Conservation (phyloP, 37 sponge, comb jelly and placozoan genomes). For the Agelas oroides region DNA sequence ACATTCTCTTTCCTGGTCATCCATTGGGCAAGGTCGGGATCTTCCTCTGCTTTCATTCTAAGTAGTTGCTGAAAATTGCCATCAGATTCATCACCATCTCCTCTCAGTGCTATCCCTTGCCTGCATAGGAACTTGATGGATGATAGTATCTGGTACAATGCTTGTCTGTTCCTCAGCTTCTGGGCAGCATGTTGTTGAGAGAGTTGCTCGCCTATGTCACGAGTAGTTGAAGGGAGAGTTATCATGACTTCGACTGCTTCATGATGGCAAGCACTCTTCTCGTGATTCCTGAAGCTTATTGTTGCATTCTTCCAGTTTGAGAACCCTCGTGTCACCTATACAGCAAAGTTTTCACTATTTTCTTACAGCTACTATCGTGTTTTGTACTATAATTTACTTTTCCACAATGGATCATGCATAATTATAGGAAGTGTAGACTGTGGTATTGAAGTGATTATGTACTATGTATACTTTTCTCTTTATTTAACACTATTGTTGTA, state of each 20-base stretch:
- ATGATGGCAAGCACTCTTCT: conserved; percentile 19
- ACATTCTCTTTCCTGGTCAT: conserved; percentile 19
- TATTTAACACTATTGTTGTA: too few species aligned
- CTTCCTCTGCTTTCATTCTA: conserved; percentile 25
- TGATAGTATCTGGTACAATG: conserved; percentile 38
- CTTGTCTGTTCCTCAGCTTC: conserved; percentile 42
- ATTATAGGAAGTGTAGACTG: too few species aligned
- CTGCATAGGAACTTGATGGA: conserved; percentile 44
- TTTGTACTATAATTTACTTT: too few species aligned
- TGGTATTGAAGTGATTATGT: too few species aligned
- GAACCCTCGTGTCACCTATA: conserved; percentile 43
- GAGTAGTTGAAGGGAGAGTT: conserved; percentile 38
- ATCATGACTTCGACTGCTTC: conserved; percentile 27
- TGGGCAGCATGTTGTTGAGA: not conserved
- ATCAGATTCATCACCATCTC: conserved; percentile 61
- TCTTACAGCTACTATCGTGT: too few species aligned
- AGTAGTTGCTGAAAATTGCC: too few species aligned
- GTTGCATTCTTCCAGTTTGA: conserved; percentile 60
- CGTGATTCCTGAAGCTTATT: not conserved
- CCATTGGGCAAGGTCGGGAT: conserved; percentile 39
- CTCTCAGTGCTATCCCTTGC: conserved; percentile 59
- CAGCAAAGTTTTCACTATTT: too few species aligned
- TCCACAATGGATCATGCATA: too few species aligned
- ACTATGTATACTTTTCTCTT: too few species aligned
- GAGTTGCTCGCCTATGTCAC: conserved; percentile 65